phyloP scores from a whole-genome alignment of 2,888 invertebrate species.

The Cryptocephalus moraei region DNA sequence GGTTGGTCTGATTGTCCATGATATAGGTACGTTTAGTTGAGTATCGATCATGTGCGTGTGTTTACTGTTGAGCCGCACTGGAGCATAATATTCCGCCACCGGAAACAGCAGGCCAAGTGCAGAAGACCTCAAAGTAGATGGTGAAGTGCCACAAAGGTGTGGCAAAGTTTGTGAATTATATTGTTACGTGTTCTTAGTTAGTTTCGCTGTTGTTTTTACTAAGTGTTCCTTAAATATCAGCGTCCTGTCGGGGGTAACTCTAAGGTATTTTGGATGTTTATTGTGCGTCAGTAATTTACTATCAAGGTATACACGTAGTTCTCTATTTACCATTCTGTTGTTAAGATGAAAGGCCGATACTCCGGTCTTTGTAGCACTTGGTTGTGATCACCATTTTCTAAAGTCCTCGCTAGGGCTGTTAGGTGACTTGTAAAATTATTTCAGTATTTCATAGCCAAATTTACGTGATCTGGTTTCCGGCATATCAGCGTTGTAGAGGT shows the following conservation, averaged over 20 bases:
- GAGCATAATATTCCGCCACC: conserved; percentile 4
- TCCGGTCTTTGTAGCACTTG: neutral
- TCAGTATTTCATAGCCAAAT: conserved; percentile 10
- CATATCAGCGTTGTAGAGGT: no score
- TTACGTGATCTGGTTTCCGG: no score
- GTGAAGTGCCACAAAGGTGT: neutral
- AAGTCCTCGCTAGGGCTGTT: conserved; percentile 5
- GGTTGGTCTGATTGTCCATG: conserved; percentile 7
- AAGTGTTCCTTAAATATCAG: no score
- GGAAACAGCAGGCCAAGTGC: conserved; percentile 6
- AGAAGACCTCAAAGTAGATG: conserved; percentile 4
- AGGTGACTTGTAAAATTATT: conserved; percentile 4
- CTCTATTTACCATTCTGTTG: no score
- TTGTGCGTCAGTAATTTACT: neutral
- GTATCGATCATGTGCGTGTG: conserved; percentile 3
- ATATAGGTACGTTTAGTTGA: conserved; percentile 3
- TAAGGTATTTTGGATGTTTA: neutral
- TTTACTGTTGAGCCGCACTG: conserved; percentile 7
- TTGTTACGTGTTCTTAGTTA: no score
- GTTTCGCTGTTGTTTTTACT: no score
- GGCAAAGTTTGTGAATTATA: no score
- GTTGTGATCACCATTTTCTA: conserved; percentile 8
- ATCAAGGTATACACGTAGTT: conserved; percentile 1
- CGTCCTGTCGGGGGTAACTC: conserved; percentile 1
- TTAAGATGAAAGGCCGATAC: no score